These are phyloP conservation scores for Neopipo cinnamomea DNA, from an alignment of 2,113 vertebrate genomes.

Conservation along the genomic window DNA sequence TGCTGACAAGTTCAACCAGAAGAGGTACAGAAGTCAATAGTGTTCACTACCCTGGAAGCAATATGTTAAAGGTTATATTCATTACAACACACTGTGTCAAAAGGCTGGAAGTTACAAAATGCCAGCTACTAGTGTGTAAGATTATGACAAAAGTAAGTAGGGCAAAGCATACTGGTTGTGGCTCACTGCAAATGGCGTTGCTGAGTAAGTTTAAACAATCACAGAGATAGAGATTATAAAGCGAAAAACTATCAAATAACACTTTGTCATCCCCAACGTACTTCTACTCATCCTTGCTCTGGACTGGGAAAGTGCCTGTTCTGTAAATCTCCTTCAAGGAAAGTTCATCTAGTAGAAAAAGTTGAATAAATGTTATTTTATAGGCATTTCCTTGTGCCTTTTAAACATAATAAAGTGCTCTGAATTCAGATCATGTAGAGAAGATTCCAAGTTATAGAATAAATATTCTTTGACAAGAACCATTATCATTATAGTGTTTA, in stretches of 20 bases:
- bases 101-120: constrained; percentile 34
- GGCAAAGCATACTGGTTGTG: background rate
- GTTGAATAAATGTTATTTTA: background rate
- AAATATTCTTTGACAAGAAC: background rate
- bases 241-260: background rate
- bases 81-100: constrained; percentile 7
- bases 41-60: background rate
- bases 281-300: background rate
- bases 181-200: background rate
- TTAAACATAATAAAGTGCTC: background rate
- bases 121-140: background rate
- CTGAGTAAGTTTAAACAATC: background rate
- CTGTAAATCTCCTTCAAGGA: background rate
- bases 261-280: background rate
- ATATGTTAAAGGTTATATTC: constrained; percentile 47
- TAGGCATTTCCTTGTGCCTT: background rate
- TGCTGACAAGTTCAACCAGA: background rate
- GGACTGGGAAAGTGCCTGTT: background rate
- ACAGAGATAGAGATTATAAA: background rate
- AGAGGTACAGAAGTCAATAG: background rate
- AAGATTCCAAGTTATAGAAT: background rate
- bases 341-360: background rate
- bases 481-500: background rate
- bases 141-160: constrained; percentile 40
- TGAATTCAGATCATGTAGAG: background rate